Evolutionary conservation across 2,113 vertebrate species (phyloP).

Genomic region (Cryptotis parvus): DNA sequence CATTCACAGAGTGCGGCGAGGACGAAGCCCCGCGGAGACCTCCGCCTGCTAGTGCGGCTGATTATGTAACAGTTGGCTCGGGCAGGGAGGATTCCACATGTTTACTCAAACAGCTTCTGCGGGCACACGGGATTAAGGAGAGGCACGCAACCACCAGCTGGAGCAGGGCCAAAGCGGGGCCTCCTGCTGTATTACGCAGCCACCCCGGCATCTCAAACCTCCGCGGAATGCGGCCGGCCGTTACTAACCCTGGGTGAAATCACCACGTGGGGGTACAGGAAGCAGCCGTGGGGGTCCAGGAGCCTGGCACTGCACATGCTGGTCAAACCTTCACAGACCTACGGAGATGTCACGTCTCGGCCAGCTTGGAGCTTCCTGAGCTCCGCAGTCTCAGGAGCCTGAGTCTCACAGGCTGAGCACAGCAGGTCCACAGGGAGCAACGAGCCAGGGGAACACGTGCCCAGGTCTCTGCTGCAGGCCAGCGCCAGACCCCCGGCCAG

Average conservation of each 20-base stretch:
- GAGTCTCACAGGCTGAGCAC: background rate
- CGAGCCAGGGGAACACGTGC: background rate
- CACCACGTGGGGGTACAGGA: background rate
- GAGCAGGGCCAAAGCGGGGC: background rate
- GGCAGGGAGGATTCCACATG: constrained; percentile 50
- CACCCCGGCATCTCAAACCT: too few relatives aligned
- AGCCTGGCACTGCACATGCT: background rate
- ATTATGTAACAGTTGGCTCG: constrained; percentile 26
- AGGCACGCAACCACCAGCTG: background rate
- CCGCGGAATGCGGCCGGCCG: background rate
- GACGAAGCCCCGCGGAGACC: too few relatives aligned
- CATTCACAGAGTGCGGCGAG: background rate
- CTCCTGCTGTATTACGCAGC: too few relatives aligned
- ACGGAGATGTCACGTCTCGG: too few relatives aligned
- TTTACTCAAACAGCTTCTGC: constrained; percentile 58
- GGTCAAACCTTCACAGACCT: background rate
- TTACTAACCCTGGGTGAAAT: background rate
- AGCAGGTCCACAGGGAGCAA: constrained; percentile 32
- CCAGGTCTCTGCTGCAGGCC: too few relatives aligned
- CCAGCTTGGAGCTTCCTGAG: too few relatives aligned
- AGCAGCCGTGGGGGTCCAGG: too few relatives aligned
- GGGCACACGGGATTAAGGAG: constrained; percentile 52
- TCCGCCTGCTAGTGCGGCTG: background rate
- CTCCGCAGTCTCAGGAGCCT: constrained; percentile 18
- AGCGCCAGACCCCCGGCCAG: background rate